Evolutionary conservation across 2,113 vertebrate species (phyloP), one percentile per base, ranked within the genome.

Genomic region (Rhinogobius similis): DNA sequence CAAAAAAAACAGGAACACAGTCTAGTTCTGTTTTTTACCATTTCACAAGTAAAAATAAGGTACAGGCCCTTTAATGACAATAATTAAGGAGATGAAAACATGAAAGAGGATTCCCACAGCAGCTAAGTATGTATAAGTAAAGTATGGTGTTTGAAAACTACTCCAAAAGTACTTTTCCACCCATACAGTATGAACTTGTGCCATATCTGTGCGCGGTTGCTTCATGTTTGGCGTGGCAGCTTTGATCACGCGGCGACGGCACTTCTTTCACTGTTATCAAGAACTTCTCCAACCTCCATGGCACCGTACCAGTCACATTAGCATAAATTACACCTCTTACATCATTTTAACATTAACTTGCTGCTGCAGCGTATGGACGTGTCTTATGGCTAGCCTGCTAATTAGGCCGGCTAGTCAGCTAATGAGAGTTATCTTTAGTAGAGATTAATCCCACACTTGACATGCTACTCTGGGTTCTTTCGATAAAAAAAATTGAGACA

Each of bases 351-450:
- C 58, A 38, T 5, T 61, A 11, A n/a, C 58, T n/a, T 38, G 58
- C 58, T 11, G 58, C 29, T n/a, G 58, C 58, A n/a, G 16, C 20
- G 18, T 32, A 59, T 32, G 27, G 18, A 61, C 27, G 8, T 10
- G 58, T 61, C 29, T 38, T 61, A 21, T 61, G 58, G 58, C 58
- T 61, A 61, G 58, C 18, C 29, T 61, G 29, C 29, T 61, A 38
- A 59, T 59, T 59, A 59, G 26, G 16, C 55, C 16, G 56, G 56
- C 56, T 59, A 32, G 56, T 10, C 10, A 16, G 56, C 56, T 59
- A 59, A 61, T 61, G 32, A 61, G 13, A n/a, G 29, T 20, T 6
- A n/a, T n/a, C 27, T 61, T 58, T 10, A 38, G 18, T n/a, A 10
- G 27, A n/a, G 27, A 38, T 38, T 12, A 36, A 10, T 41, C 12